Evolutionary conservation across 2,888 invertebrate species (phyloP).

Genomic region (Coenonympha arcania): DNA sequence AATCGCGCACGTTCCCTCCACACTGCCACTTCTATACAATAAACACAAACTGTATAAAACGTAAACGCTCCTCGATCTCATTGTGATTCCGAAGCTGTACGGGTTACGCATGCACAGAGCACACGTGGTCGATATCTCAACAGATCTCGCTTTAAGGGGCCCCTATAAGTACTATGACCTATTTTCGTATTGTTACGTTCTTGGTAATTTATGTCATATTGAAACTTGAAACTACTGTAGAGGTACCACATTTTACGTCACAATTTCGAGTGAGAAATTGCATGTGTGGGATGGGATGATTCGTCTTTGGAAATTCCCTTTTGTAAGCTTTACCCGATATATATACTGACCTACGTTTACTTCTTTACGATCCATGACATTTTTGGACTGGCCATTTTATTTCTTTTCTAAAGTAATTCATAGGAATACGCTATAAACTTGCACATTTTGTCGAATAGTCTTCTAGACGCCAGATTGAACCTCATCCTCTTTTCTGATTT

Average conservation of each 20-base stretch:
- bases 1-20: constrained; percentile 8
- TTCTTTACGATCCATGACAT: not conserved
- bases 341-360: not conserved
- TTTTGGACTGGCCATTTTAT: too few relatives aligned
- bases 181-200: constrained; percentile 17
- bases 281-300: constrained; percentile 1
- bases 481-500: too few relatives aligned
- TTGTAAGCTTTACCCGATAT: not conserved
- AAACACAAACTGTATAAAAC: constrained; percentile 7
- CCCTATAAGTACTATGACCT: constrained; percentile 23
- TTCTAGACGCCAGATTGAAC: too few relatives aligned
- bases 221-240: not conserved
- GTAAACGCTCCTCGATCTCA: constrained; percentile 12
- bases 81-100: constrained; percentile 6
- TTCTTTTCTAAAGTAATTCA: too few relatives aligned
- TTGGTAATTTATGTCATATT: constrained; percentile 2
- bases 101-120: not conserved
- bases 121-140: constrained; percentile 9
- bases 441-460: too few relatives aligned
- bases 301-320: not conserved
- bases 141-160: constrained; percentile 15
- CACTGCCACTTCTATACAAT: constrained; percentile 5
- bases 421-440: too few relatives aligned
- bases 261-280: not conserved
- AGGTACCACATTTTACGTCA: not conserved